Evolutionary conservation across 2,888 invertebrate species (phyloP).

Genomic region (Gnatocerus cornutus): DNA sequence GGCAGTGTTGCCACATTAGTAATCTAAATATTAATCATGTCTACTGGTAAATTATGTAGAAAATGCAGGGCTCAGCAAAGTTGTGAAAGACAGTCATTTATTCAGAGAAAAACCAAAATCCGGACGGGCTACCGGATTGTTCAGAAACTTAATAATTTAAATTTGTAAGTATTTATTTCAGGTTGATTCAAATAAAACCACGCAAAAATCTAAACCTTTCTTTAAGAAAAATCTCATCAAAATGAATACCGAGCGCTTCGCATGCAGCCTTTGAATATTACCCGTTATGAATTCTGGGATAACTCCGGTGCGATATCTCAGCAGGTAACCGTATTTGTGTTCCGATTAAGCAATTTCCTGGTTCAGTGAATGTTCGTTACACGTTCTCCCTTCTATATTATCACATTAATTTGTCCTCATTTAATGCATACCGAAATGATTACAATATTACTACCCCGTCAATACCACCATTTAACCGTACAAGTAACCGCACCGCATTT

Average conservation of each 20-base stretch:
- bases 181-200: neutral
- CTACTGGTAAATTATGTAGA: too few relatives aligned
- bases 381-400: constrained; percentile 51
- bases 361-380: constrained; percentile 55
- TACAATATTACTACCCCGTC: constrained; percentile 50
- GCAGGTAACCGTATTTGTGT: constrained; percentile 53
- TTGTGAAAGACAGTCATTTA: too few relatives aligned
- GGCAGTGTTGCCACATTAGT: too few relatives aligned
- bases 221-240: constrained; percentile 8
- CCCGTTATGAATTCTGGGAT: constrained; percentile 36
- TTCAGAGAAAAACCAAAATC: too few relatives aligned
- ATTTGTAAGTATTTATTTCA: neutral
- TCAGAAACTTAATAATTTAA: too few relatives aligned
- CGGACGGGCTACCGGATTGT: too few relatives aligned
- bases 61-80: too few relatives aligned
- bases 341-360: constrained; percentile 57
- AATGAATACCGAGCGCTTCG: constrained; percentile 2
- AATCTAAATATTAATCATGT: too few relatives aligned
- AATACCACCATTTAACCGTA: constrained; percentile 33
- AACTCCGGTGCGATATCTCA: constrained; percentile 46
- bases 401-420: constrained; percentile 55
- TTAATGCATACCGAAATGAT: constrained; percentile 53
- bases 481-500: constrained; percentile 26
- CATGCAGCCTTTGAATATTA: constrained; percentile 31
- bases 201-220: neutral